These are phyloP conservation scores for Porphyrio hochstetteri DNA, from an alignment of 2,113 vertebrate genomes.

Conservation along the genomic window DNA sequence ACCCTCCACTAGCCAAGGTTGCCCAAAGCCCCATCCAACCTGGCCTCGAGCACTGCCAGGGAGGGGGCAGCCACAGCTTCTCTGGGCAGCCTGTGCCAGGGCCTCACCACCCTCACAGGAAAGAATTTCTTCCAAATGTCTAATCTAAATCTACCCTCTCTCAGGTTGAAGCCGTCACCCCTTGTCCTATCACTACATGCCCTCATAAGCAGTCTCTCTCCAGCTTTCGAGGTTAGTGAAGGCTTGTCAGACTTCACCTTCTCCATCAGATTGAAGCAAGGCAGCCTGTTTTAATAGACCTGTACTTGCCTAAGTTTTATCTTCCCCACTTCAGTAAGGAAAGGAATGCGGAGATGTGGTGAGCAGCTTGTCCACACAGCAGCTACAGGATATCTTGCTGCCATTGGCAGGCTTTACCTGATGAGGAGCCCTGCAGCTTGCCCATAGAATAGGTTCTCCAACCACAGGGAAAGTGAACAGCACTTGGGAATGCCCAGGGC, in stretches of 20 bases:
- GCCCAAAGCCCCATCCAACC: too few relatives aligned
- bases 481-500: not conserved
- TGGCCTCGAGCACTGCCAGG: too few relatives aligned
- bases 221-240: not conserved
- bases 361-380: not conserved
- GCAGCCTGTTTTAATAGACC: not conserved
- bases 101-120: too few relatives aligned
- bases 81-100: too few relatives aligned
- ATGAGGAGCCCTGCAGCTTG: not conserved
- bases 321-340: not conserved
- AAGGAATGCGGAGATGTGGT: not conserved
- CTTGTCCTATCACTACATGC: too few relatives aligned
- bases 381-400: not conserved
- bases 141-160: too few relatives aligned
- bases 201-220: too few relatives aligned
- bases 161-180: too few relatives aligned
- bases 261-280: not conserved
- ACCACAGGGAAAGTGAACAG: not conserved
- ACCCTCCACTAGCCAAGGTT: too few relatives aligned
- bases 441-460: not conserved
- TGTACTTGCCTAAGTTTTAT: not conserved
- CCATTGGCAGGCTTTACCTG: not conserved
- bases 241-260: not conserved
- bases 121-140: too few relatives aligned
- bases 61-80: too few relatives aligned